phyloP scores from a whole-genome alignment of 2,888 invertebrate species.

The Tipula unca region DNA sequence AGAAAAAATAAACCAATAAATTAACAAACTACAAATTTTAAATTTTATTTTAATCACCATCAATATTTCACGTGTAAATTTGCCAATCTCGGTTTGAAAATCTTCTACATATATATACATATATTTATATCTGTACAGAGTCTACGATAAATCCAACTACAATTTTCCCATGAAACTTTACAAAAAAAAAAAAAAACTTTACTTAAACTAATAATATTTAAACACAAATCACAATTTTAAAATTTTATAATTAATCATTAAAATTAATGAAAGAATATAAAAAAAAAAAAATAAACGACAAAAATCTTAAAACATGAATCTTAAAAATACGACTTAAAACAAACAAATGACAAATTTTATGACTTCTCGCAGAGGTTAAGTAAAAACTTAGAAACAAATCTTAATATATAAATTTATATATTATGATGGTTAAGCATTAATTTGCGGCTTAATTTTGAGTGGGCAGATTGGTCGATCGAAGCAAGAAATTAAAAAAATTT shows the following conservation, averaged over 20 bases:
- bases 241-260: slow-evolving; percentile 14
- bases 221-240: not conserved
- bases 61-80: not conserved
- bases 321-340: slow-evolving; percentile 8
- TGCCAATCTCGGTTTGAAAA: not conserved
- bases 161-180: not conserved
- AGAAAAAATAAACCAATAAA: not conserved
- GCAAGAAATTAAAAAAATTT: not conserved
- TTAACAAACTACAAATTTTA: not conserved
- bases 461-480: not conserved
- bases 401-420: not conserved
- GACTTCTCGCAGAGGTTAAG: not conserved
- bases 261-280: not conserved
- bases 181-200: not conserved
- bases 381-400: not conserved
- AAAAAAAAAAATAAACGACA: not conserved
- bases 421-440: not conserved
- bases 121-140: not conserved
- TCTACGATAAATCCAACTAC: not conserved
- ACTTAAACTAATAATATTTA: slow-evolving; percentile 14
- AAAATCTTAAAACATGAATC: slow-evolving; percentile 8
- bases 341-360: slow-evolving; percentile 14
- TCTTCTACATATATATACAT: not conserved
- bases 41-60: not conserved
- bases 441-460: not conserved